A percentile compares a stretch with the other conserved stretches of the same genome.
Conservation (phyloP, 2,113 vertebrate genomes). For the Ondatra zibethicus region DNA sequence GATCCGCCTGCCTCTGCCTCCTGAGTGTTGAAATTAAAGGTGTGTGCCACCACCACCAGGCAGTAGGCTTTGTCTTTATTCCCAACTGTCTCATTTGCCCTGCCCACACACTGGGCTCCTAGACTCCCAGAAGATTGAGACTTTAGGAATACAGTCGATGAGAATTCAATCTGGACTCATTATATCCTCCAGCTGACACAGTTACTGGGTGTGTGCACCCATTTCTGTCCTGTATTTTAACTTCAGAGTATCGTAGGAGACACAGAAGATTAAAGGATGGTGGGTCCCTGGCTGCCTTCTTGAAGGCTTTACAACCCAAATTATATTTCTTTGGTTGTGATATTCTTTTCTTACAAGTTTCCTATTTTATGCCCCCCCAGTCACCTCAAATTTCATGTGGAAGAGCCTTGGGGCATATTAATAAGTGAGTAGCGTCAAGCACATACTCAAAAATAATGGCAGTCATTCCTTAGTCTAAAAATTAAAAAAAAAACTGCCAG, state of each 20-base stretch:
- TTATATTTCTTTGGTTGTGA: neutral
- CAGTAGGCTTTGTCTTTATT: slow-evolving; percentile 4
- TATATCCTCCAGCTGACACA: neutral
- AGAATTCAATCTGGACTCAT: neutral
- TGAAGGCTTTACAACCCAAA: neutral
- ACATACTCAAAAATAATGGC: neutral
- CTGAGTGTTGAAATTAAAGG: neutral
- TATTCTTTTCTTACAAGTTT: neutral
- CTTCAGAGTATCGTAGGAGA: neutral
- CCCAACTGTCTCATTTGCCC: neutral
- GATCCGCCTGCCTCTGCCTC: neutral
- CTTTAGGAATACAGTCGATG: neutral
- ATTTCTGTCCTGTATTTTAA: neutral
- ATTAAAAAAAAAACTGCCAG: neutral
- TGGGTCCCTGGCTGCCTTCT: neutral
- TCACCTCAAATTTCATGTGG: neutral
- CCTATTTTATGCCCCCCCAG: neutral
- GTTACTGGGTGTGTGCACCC: neutral
- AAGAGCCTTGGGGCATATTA: neutral
- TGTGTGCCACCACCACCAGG: neutral
- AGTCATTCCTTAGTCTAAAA: neutral
- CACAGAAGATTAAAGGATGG: neutral
- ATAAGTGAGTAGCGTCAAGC: neutral
- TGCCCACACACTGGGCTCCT: neutral
- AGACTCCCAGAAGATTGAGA: neutral